Conservation (phyloP, 1,140 invertebrate species). For the Campoletis sonorensis region DNA sequence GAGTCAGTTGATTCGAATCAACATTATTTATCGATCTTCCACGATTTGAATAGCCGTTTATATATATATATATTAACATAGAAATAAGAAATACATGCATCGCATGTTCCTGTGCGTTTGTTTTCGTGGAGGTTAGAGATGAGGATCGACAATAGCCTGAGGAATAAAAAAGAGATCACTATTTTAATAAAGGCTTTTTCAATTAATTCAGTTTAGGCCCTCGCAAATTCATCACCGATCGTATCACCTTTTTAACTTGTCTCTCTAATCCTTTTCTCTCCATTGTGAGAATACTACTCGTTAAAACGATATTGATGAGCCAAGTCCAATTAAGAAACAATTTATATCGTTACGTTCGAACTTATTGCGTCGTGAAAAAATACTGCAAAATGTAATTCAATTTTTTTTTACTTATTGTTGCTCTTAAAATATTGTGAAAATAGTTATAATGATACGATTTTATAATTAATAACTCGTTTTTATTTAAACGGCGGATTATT, state of each 20-base stretch:
- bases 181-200: neutral
- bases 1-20: neutral
- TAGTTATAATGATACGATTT: no score
- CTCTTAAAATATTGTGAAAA: no score
- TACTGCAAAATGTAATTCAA: no score
- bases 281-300: constrained; percentile 1
- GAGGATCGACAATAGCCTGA: neutral
- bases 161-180: neutral
- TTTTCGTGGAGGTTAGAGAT: no score
- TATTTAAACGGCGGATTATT: no score
- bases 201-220: neutral
- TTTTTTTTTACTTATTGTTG: no score
- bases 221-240: constrained; percentile 16
- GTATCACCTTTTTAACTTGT: neutral
- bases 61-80: neutral
- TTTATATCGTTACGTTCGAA: no score
- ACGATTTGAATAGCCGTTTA: constrained; percentile 9
- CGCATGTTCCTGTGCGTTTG: no score
- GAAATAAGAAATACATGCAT: neutral
- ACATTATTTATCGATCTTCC: constrained; percentile 20
- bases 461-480: no score
- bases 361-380: no score
- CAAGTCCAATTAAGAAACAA: neutral
- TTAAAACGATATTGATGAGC: constrained; percentile 1
- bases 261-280: neutral